These are phyloP conservation scores for Hypanus sabinus DNA, from an alignment of 2,113 vertebrate species.

Conservation along the genomic window DNA sequence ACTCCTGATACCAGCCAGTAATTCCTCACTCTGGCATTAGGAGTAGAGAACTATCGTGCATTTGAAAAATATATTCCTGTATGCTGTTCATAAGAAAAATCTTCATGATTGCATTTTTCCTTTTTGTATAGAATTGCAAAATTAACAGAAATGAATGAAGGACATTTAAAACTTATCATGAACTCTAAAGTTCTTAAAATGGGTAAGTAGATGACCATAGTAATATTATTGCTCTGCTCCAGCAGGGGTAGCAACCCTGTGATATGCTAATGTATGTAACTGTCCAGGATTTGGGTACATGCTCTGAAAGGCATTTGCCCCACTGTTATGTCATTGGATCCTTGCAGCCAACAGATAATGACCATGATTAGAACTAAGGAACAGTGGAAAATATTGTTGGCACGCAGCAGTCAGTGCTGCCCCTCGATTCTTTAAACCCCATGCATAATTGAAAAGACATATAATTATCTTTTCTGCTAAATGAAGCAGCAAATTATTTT, in stretches of 20 bases:
- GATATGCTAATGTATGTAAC: no score
- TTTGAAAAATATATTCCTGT: neutral
- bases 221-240: neutral
- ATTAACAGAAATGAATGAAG: slow-evolving; percentile 41
- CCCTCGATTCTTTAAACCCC: no score
- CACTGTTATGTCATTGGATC: no score
- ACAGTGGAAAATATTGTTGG: no score
- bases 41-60: neutral
- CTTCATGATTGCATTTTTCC: neutral
- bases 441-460: no score
- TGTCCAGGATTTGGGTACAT: no score
- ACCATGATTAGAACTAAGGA: no score
- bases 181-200: slow-evolving; percentile 50
- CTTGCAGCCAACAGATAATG: no score
- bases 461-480: no score
- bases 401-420: no score
- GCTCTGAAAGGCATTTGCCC: no score
- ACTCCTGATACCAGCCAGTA: neutral
- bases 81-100: neutral
- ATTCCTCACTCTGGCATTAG: neutral
- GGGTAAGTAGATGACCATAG: slow-evolving; percentile 46
- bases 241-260: neutral
- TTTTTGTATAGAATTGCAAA: slow-evolving; percentile 50
- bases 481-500: no score
- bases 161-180: slow-evolving; percentile 57